A percentile compares a stretch with the other conserved stretches of the same genome.
These are phyloP conservation scores for Megalopta genalis DNA, from an alignment of 1,140 invertebrate species.

Conservation along the genomic window DNA sequence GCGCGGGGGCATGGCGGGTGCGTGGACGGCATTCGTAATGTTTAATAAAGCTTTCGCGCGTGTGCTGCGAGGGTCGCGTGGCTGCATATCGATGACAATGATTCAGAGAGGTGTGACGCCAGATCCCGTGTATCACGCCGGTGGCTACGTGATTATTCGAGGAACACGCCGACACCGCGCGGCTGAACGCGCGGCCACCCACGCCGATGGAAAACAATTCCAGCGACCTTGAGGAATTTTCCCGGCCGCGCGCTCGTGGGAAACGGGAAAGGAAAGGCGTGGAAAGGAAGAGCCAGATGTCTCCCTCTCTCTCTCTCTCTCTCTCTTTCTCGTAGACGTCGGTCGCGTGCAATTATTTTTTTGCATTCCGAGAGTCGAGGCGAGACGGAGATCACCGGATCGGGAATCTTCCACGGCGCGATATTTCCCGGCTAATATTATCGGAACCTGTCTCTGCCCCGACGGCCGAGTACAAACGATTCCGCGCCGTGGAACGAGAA, in stretches of 20 bases:
- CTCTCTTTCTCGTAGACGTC: not conserved
- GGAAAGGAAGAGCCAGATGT: too few species aligned
- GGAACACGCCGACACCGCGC: constrained; percentile 18
- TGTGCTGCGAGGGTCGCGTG: constrained; percentile 31
- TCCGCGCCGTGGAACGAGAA: too few species aligned
- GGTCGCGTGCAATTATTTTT: not conserved
- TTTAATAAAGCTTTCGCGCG: constrained; percentile 46
- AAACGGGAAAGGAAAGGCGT: not conserved
- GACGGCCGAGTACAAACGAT: not conserved
- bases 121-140: constrained; percentile 4
- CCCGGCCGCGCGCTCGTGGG: not conserved
- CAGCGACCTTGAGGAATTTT: constrained; percentile 14
- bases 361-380: not conserved
- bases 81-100: constrained; percentile 60
- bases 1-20: constrained; percentile 21
- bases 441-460: not conserved
- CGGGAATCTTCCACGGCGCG: not conserved
- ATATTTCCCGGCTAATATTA: constrained; percentile 28
- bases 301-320: too few species aligned
- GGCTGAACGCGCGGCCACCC: constrained; percentile 15
- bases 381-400: not conserved
- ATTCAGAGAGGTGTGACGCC: constrained; percentile 46
- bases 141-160: constrained; percentile 28
- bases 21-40: constrained; percentile 50
- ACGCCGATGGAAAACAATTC: not conserved